These are phyloP conservation scores for Thereva unica DNA, from an alignment of 2,888 invertebrate genomes.

Conservation along the genomic window DNA sequence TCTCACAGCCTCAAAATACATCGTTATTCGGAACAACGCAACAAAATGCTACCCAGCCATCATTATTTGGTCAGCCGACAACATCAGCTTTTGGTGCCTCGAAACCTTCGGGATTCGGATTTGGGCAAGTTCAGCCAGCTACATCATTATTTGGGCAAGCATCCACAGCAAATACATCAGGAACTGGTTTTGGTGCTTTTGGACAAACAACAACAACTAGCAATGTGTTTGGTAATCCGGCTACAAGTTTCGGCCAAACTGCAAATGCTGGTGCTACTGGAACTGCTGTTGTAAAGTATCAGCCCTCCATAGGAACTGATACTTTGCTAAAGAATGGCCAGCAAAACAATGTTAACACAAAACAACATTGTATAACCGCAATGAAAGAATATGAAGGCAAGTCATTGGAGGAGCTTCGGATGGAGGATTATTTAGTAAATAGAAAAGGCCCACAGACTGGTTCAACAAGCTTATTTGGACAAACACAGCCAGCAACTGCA, in stretches of 20 bases:
- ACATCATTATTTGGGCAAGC: conserved; percentile 62
- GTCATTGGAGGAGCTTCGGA: conserved; percentile 89
- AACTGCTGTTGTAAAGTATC: conserved; percentile 79
- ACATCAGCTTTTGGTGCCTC: conserved; percentile 66
- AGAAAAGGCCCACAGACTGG: conserved; percentile 74
- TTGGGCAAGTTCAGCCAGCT: conserved; percentile 55
- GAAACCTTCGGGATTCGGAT: conserved; percentile 56
- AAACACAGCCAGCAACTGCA: conserved; percentile 53
- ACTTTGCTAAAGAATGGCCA: conserved; percentile 88
- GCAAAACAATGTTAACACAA: conserved; percentile 84
- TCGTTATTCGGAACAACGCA: conserved; percentile 65
- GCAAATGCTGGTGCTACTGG: conserved; percentile 59
- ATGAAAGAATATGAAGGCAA: conserved; percentile 98
- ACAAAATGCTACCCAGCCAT: conserved; percentile 57
- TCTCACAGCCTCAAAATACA: conserved; percentile 59
- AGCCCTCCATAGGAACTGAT: conserved; percentile 84
- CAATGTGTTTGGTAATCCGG: conserved; percentile 61
- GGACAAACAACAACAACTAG: conserved; percentile 64
- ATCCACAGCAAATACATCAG: conserved; percentile 57
- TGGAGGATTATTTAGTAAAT: conserved; percentile 90
- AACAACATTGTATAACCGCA: conserved; percentile 95
- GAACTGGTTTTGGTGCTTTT: conserved; percentile 64
- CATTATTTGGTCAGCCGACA: conserved; percentile 68
- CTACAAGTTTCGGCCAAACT: conserved; percentile 51
- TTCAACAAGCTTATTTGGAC: conserved; percentile 61